phyloP scores from a whole-genome alignment of 2,888 invertebrate species.

The Thymelicus lineola region DNA sequence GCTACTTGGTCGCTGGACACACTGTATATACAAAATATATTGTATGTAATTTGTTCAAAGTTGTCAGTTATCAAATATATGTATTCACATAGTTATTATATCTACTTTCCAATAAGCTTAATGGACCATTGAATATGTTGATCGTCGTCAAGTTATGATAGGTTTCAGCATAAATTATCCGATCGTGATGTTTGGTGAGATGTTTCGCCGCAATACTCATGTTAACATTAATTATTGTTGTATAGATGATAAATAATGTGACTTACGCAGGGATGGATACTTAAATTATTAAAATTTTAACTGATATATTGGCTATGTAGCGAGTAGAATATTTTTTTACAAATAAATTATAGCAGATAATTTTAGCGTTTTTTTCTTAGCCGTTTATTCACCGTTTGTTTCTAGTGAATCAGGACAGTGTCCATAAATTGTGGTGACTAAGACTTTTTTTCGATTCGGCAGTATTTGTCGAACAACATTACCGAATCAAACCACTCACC shows the following conservation, averaged over 20 bases:
- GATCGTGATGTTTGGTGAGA: slow-evolving; percentile 65
- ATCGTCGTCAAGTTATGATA: slow-evolving; percentile 67
- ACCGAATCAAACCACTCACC: too few species aligned
- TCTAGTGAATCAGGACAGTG: too few species aligned
- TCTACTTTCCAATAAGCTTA: slow-evolving; percentile 71
- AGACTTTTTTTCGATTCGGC: too few species aligned
- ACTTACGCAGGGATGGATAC: slow-evolving; percentile 86
- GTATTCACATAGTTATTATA: slow-evolving; percentile 43
- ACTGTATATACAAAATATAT: slow-evolving; percentile 49
- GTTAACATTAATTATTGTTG: slow-evolving; percentile 83
- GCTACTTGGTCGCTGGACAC: too few species aligned
- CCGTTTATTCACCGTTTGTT: background rate
- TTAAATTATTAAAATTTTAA: slow-evolving; percentile 86
- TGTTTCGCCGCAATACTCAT: slow-evolving; percentile 81
- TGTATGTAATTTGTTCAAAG: slow-evolving; percentile 40
- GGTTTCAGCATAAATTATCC: slow-evolving; percentile 84
- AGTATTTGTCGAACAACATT: too few species aligned
- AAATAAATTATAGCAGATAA: slow-evolving; percentile 87
- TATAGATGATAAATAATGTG: slow-evolving; percentile 85
- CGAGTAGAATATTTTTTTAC: slow-evolving; percentile 90
- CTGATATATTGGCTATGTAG: slow-evolving; percentile 88
- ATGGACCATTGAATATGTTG: slow-evolving; percentile 75
- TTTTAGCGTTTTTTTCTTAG: slow-evolving; percentile 52
- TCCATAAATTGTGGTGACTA: too few species aligned
- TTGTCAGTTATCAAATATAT: slow-evolving; percentile 35